Percentiles rank a stretch among this genome's conserved stretches.
phyloP scores from a whole-genome alignment of 2,888 invertebrate genomes.

The Ophion ventricosus region DNA sequence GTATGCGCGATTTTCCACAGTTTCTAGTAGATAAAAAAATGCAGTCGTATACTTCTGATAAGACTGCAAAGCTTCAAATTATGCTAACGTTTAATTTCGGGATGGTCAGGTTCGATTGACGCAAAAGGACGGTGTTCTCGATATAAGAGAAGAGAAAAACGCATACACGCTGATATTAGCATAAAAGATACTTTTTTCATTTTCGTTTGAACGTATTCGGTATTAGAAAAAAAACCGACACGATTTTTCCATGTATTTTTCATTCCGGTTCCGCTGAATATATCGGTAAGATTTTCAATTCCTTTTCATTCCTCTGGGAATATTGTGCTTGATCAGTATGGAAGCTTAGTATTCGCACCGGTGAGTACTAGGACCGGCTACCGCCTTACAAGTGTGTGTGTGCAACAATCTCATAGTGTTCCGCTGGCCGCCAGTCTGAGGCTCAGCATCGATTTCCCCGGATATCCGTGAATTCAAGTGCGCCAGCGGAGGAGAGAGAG shows the following conservation, averaged over 20 bases:
- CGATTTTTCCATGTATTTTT: background rate
- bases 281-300: conserved; percentile 54
- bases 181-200: conserved; percentile 1
- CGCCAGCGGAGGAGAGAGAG: background rate
- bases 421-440: conserved; percentile 11
- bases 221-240: background rate
- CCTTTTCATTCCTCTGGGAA: conserved; percentile 40
- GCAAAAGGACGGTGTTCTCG: too few species aligned
- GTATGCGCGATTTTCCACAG: too few species aligned
- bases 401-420: background rate
- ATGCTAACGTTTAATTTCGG: too few species aligned
- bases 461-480: conserved; percentile 25
- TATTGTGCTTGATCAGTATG: conserved; percentile 39
- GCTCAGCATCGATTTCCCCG: conserved; percentile 42
- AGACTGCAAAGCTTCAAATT: too few species aligned
- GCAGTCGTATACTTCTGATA: too few species aligned
- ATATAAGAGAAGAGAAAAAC: too few species aligned
- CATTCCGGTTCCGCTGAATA: conserved; percentile 21
- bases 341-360: conserved; percentile 37
- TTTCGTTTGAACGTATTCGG: background rate
- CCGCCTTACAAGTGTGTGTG: background rate
- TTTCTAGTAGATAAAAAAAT: too few species aligned
- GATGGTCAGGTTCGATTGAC: too few species aligned
- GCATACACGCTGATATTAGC: background rate
- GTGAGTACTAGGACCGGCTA: conserved; percentile 4